These are phyloP conservation scores for Exocentrus adspersus DNA, from an alignment of 2,888 invertebrate genomes.

Conservation along the genomic window DNA sequence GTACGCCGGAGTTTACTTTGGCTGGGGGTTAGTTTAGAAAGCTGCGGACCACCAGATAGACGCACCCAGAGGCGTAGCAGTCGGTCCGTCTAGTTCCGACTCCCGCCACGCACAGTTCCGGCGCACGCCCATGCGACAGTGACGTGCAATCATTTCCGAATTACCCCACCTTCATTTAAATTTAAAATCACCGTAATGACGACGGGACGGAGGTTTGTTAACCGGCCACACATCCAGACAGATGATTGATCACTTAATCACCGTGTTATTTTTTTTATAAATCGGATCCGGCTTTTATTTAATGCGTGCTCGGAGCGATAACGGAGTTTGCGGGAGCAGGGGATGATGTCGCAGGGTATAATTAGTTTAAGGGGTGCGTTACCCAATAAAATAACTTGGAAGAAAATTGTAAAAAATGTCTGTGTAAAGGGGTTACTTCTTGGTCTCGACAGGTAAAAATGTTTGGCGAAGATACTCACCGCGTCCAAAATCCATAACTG, in stretches of 20 bases:
- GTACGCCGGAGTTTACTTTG: slow-evolving; percentile 26
- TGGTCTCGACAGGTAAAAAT: slow-evolving; percentile 35
- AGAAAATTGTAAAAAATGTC: no score
- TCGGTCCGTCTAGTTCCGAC: background rate
- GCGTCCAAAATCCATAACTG: slow-evolving; percentile 59
- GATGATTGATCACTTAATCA: slow-evolving; percentile 44
- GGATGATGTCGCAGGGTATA: background rate
- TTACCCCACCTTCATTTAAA: slow-evolving; percentile 40
- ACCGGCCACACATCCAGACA: slow-evolving; percentile 38
- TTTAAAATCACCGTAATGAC: slow-evolving; percentile 39
- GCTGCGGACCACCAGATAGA: slow-evolving; percentile 19
- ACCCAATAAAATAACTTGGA: no score
- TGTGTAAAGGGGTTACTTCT: no score
- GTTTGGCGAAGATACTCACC: slow-evolving; percentile 34
- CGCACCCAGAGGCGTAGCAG: background rate
- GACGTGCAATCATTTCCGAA: slow-evolving; percentile 24
- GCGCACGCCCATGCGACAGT: slow-evolving; percentile 12
- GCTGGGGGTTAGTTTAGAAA: slow-evolving; percentile 14
- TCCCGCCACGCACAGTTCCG: slow-evolving; percentile 8
- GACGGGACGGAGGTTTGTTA: slow-evolving; percentile 38
- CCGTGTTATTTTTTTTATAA: slow-evolving; percentile 25
- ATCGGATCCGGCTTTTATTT: slow-evolving; percentile 16
- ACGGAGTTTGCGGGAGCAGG: background rate
- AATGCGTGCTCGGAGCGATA: background rate
- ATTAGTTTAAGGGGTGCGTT: no score